Evolutionary conservation across 2,113 vertebrate species (phyloP).

Genomic region (Gallinago undulata): DNA sequence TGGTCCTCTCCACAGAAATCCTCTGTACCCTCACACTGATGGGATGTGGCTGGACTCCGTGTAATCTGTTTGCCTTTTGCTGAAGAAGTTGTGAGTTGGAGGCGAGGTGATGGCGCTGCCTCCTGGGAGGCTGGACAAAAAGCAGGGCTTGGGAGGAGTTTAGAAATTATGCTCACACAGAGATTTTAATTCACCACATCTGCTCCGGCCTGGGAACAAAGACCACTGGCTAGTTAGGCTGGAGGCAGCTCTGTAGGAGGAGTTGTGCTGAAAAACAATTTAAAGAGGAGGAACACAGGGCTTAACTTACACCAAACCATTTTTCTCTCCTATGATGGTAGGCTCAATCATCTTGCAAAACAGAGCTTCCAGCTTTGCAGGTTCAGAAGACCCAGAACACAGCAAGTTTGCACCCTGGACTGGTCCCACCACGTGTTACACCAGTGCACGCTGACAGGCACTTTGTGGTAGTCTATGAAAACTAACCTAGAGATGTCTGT

Average conservation of each 20-base stretch:
- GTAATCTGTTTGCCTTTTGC: background rate
- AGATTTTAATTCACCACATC: background rate
- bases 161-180: background rate
- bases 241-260: background rate
- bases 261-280: background rate
- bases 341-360: background rate
- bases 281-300: background rate
- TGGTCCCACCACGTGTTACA: background rate
- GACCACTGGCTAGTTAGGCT: background rate
- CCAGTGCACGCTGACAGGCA: background rate
- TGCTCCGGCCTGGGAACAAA: background rate
- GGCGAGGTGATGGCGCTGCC: rapidly evolving
- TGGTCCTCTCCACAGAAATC: background rate
- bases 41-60: background rate
- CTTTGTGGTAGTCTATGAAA: background rate
- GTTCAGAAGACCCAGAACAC: background rate
- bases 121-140: background rate
- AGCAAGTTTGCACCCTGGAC: background rate
- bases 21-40: background rate
- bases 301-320: background rate
- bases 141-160: background rate
- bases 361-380: background rate
- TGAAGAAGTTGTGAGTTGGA: background rate
- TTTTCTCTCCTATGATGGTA: background rate
- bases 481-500: background rate